Conservation (phyloP, 1,140 invertebrate genomes). For the Maniola jurtina region DNA sequence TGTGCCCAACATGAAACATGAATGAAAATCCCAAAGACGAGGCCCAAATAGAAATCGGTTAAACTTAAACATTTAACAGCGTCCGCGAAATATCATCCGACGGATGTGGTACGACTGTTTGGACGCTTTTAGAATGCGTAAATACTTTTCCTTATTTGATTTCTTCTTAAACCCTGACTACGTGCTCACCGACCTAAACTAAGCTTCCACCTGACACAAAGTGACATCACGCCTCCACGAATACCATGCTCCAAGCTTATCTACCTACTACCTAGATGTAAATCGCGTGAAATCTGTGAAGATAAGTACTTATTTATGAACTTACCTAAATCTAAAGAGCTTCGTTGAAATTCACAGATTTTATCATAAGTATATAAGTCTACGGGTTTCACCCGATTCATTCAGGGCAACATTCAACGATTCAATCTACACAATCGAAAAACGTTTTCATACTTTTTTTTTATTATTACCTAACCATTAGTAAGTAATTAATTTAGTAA, state of each 20-base stretch:
- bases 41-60: slow-evolving; percentile 17
- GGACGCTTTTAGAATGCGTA: slow-evolving; percentile 31
- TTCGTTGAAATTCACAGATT: no score
- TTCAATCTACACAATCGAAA: no score
- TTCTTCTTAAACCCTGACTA: slow-evolving; percentile 30
- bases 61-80: slow-evolving; percentile 17
- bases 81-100: slow-evolving; percentile 25
- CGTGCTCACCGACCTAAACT: slow-evolving; percentile 30
- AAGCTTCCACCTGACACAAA: slow-evolving; percentile 32
- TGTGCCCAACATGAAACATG: slow-evolving; percentile 2
- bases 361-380: no score
- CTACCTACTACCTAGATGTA: slow-evolving; percentile 4
- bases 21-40: slow-evolving; percentile 22
- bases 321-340: neutral
- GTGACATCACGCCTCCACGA: slow-evolving; percentile 47
- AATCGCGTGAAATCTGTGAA: no score
- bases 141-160: slow-evolving; percentile 42
- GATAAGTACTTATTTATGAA: no score
- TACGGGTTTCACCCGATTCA: no score
- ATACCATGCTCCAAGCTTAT: slow-evolving; percentile 19
- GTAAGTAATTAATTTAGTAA: no score
- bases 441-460: no score
- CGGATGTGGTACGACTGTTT: slow-evolving; percentile 27
- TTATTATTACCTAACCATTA: no score
- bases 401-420: no score